phyloP scores from a whole-genome alignment of 2,113 vertebrate species.

The Chaetodon auriga region DNA sequence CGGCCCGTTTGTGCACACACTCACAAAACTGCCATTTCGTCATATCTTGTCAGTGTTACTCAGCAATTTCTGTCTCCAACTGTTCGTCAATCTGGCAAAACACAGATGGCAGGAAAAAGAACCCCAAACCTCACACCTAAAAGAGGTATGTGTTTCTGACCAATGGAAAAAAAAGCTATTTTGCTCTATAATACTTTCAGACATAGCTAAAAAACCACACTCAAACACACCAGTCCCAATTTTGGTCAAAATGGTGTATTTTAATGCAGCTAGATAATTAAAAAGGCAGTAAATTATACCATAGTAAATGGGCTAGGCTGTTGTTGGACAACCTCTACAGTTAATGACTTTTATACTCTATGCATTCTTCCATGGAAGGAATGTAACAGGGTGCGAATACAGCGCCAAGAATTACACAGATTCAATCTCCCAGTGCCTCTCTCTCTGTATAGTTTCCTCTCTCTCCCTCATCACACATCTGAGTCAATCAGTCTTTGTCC shows the following conservation, averaged over 20 bases:
- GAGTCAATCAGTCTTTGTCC: slow-evolving; percentile 35
- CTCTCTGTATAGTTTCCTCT: slow-evolving; percentile 25
- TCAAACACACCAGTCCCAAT: slow-evolving; percentile 51
- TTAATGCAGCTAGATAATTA: slow-evolving; percentile 69
- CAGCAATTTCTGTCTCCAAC: slow-evolving; percentile 14
- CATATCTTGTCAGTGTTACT: slow-evolving; percentile 25
- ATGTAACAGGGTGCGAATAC: slow-evolving; percentile 56
- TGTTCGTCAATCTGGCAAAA: slow-evolving; percentile 20
- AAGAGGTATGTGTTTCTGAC: slow-evolving; percentile 56
- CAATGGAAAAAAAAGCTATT: slow-evolving; percentile 28
- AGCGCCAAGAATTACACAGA: slow-evolving; percentile 66
- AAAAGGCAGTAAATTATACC: slow-evolving; percentile 62
- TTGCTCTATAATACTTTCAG: slow-evolving; percentile 48
- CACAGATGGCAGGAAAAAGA: slow-evolving; percentile 4
- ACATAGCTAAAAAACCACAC: slow-evolving; percentile 43
- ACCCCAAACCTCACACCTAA: slow-evolving; percentile 51
- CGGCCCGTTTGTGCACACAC: neutral
- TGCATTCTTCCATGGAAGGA: slow-evolving; percentile 71
- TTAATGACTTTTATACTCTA: slow-evolving; percentile 65
- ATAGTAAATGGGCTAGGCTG: slow-evolving; percentile 57
- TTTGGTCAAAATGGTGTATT: slow-evolving; percentile 59
- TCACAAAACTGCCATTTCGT: neutral
- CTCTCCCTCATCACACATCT: slow-evolving; percentile 16
- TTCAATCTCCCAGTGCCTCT: slow-evolving; percentile 21
- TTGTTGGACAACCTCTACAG: slow-evolving; percentile 53